Conservation (phyloP, 2,113 vertebrate genomes). For the Cyprinodon brontotheroides region DNA sequence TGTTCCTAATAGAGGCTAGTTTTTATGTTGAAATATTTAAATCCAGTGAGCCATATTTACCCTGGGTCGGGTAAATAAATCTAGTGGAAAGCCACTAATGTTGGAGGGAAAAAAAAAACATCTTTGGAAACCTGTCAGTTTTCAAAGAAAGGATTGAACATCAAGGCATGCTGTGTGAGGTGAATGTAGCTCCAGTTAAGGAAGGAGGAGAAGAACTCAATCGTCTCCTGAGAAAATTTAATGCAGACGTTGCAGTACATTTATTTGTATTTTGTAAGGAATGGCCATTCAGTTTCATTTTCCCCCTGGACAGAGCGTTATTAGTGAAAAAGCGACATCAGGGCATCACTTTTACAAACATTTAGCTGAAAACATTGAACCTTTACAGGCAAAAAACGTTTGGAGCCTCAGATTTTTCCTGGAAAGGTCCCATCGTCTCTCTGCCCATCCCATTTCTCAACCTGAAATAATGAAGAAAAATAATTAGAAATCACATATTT, state of each 20-base stretch:
- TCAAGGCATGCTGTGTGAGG: too few species aligned
- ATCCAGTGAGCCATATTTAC: neutral
- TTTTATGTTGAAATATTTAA: neutral
- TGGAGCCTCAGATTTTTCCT: constrained; percentile 82
- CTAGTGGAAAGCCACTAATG: too few species aligned
- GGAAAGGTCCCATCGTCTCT: constrained; percentile 82
- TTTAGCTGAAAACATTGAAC: constrained; percentile 25
- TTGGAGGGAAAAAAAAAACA: too few species aligned
- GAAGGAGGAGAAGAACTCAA: too few species aligned
- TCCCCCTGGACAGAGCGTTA: constrained; percentile 32
- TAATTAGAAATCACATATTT: neutral
- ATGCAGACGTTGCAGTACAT: constrained; percentile 64
- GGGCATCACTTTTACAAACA: constrained; percentile 40
- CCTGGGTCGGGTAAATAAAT: too few species aligned
- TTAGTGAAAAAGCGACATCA: constrained; percentile 21
- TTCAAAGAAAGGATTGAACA: too few species aligned
- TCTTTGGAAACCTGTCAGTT: too few species aligned
- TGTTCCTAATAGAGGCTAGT: too few species aligned
- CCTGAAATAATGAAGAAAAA: constrained; percentile 36
- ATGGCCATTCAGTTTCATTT: constrained; percentile 55
- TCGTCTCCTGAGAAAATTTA: constrained; percentile 68
- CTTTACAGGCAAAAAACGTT: constrained; percentile 17
- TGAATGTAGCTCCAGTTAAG: too few species aligned
- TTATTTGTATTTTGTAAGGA: constrained; percentile 46
- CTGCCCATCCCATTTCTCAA: constrained; percentile 83